Conservation (phyloP, 2,888 invertebrate genomes). For the Monopis laevigella region DNA sequence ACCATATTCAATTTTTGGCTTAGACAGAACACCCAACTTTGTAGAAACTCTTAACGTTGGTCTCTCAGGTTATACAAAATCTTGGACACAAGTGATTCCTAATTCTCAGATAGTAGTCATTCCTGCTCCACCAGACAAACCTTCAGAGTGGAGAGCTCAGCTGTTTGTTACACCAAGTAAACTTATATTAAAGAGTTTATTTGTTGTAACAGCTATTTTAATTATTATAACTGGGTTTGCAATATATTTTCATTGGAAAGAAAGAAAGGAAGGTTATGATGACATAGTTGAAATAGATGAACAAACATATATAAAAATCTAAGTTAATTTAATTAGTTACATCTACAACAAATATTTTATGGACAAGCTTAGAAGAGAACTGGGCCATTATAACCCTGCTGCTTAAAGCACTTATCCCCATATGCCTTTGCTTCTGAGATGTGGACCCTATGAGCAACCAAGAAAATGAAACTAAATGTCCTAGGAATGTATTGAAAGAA, state of each 20-base stretch:
- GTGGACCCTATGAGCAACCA: too few species aligned
- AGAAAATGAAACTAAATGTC: too few species aligned
- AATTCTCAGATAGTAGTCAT: constrained; percentile 98
- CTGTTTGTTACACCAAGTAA: constrained; percentile 96
- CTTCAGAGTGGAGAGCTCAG: constrained; percentile 87
- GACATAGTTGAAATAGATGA: constrained; percentile 59
- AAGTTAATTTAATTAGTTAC: too few species aligned
- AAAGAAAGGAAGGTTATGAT: constrained; percentile 62
- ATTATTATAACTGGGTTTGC: constrained; percentile 87
- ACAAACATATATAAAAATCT: constrained; percentile 52
- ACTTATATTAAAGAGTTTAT: constrained; percentile 90
- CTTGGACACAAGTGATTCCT: constrained; percentile 94
- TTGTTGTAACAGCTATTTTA: constrained; percentile 87
- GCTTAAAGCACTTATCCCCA: too few species aligned
- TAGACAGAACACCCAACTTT: constrained; percentile 98
- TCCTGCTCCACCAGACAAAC: constrained; percentile 81
- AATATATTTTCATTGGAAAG: constrained; percentile 88
- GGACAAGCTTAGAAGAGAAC: too few species aligned
- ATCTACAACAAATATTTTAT: too few species aligned
- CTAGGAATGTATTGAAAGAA: too few species aligned
- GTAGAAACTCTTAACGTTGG: constrained; percentile 90
- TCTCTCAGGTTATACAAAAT: constrained; percentile 72
- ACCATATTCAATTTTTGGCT: constrained; percentile 95
- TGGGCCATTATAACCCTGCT: too few species aligned
- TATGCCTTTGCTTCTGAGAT: too few species aligned